These are phyloP conservation scores for Cydia fagiglandana DNA, from an alignment of 1,140 invertebrate species.

Conservation along the genomic window DNA sequence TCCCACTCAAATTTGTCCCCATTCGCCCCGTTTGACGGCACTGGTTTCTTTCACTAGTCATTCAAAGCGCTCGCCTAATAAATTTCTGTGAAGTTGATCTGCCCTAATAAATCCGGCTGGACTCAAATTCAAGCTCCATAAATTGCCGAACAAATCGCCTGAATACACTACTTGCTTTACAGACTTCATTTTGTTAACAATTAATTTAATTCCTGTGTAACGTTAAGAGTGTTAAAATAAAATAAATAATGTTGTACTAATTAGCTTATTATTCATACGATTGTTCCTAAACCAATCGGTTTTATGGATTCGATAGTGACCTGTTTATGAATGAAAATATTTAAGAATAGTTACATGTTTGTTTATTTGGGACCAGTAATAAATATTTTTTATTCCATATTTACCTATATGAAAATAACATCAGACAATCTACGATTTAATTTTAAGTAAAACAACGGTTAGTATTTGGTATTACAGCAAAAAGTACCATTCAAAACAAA, in stretches of 20 bases:
- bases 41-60: conserved; percentile 52
- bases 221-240: background rate
- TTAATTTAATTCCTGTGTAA: background rate
- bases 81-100: conserved; percentile 60
- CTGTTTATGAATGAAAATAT: too few species aligned
- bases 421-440: too few species aligned
- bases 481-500: too few species aligned
- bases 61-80: conserved; percentile 57
- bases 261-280: background rate
- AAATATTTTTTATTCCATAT: too few species aligned
- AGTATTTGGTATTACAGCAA: too few species aligned
- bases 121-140: conserved; percentile 67
- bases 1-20: too few species aligned
- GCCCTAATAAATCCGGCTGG: conserved; percentile 69
- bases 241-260: background rate
- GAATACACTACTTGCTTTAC: conserved; percentile 40
- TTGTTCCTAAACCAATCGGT: too few species aligned
- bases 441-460: too few species aligned
- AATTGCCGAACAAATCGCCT: conserved; percentile 71
- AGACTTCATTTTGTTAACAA: conserved; percentile 8
- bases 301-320: too few species aligned
- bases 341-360: too few species aligned
- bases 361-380: too few species aligned
- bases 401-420: too few species aligned
- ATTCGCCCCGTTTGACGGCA: background rate